These are phyloP conservation scores for Idaea dimidiata DNA, from an alignment of 2,888 invertebrate species.

Conservation along the genomic window DNA sequence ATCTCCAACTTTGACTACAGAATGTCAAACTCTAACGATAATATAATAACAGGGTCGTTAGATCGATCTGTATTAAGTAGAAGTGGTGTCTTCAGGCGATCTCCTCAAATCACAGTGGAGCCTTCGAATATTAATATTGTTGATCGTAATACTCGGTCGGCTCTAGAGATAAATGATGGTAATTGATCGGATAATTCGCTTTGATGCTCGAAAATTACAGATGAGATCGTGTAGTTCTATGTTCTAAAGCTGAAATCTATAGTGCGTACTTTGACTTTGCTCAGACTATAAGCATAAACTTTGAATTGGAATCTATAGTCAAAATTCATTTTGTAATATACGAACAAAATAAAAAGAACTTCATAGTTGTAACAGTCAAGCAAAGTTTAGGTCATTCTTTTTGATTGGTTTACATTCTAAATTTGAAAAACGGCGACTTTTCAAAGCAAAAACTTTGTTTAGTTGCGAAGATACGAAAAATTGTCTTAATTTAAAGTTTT, in stretches of 20 bases:
- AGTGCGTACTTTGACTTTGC: too few species aligned
- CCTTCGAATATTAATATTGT: constrained; percentile 28
- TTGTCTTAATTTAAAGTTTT: too few species aligned
- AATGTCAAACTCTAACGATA: constrained; percentile 61
- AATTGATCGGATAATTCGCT: neutral
- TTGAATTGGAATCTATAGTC: too few species aligned
- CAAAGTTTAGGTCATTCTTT: too few species aligned
- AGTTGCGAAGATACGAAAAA: too few species aligned
- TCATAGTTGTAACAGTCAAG: too few species aligned
- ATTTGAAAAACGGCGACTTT: too few species aligned
- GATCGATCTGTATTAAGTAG: constrained; percentile 50
- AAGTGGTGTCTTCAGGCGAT: constrained; percentile 60
- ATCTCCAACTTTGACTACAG: neutral
- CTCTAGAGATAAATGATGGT: neutral
- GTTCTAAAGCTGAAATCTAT: neutral
- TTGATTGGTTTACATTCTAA: too few species aligned
- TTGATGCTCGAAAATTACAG: neutral
- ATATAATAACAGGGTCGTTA: constrained; percentile 68
- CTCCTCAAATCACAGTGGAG: constrained; percentile 54
- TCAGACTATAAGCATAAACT: too few species aligned
- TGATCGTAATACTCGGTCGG: neutral
- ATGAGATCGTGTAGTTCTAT: neutral
- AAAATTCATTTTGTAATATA: too few species aligned
- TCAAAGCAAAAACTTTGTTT: too few species aligned
- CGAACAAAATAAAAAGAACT: too few species aligned